Evolutionary conservation across 2,888 invertebrate species (phyloP), one percentile per base, ranked within the genome.

Genomic region (Tenthredo livida): DNA sequence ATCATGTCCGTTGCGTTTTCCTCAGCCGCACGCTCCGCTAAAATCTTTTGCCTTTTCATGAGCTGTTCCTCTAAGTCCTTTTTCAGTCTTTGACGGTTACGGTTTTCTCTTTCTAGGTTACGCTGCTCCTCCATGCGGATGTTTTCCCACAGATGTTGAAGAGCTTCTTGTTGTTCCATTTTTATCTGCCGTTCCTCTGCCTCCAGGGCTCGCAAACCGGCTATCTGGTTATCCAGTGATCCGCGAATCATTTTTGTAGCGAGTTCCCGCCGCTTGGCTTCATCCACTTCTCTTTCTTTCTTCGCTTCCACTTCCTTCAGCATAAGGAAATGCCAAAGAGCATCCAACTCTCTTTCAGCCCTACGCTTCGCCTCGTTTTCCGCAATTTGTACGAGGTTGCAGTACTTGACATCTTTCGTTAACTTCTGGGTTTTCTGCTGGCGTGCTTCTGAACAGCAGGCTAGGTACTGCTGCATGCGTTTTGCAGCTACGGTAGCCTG

Each of bases 321-420:
- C 87, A 94, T 93, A n/a, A 96, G 92, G 54, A 94, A 94, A 80
- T 95, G 90, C 96, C 96, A 96, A 94, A 96, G 94, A 72, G 92
- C 93, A 75, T 96, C 95, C 3, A 95, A 88, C 90, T 96, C 95
- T 5, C 90, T 93, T 87, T 96, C 95, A 0, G 94, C 94, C 91
- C 94, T 92, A 84, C 94, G 93, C 85, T 92, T 93, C 0, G 95
- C 93, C 87, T 94, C 92, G 85, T 96, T 96, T 91, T 96, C 96
- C 80, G 93, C 93, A 61, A 96, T 96, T 92, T 96, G 96, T 88
- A 95, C 95, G 77, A 95, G 91, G 87, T 96, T 96, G 3, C 94
- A 93, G 72, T 94, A 92, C 88, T 95, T 94, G 0, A 94, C 93
- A 86, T 96, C 95, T 54, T 94, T 93, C 0, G 94, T 93, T 15